Evolutionary conservation across 2,888 invertebrate genomes (phyloP), one percentile per base, ranked within the genome.

Genomic region (Xanthorhoe designata): DNA sequence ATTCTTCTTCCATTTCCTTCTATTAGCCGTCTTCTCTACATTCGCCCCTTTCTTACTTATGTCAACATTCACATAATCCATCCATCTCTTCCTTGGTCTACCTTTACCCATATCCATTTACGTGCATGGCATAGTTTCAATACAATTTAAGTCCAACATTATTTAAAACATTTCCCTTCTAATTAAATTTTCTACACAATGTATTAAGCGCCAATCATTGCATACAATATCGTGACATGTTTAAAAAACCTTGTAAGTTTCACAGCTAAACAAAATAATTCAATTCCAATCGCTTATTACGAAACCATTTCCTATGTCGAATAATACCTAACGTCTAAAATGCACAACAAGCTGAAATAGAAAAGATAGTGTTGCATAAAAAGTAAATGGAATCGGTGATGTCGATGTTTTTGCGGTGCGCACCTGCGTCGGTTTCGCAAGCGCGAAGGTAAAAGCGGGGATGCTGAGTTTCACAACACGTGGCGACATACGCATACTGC

Each of bases 391-490:
- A 91, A 90, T 90, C 89, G 81, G 82, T 80, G 82, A 78, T 84
- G 89, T 87, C 87, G 85, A 81, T 90, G 90, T 92, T 91, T 92
- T 91, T 91, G 90, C 90, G 84, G 85, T 87, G 92, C 75, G 88
- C 94, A 94, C 94, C 94, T 94, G 94, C 94, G 94, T 64, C 86
- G 92, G 35, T 93, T 92, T 92, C 92, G 92, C 92, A 93, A 93
- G 90, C 89, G 88, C 86, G 85, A 87, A 90, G 89, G 93, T 92
- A 93, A 91, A 91, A 92, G 91, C 86, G 85, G 89, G 91, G 93
- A 92, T 92, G 92, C 83, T 84, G 87, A 82, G 88, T 93, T 92
- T 92, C 92, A 89, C 91, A 92, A 92, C 84, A 82, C 83, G 79
- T 80, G 78, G 79, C 82, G 81, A 81, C 83, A 83, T 80, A 84